phyloP scores from a whole-genome alignment of 2,113 vertebrate genomes.

The Verasper variegatus region DNA sequence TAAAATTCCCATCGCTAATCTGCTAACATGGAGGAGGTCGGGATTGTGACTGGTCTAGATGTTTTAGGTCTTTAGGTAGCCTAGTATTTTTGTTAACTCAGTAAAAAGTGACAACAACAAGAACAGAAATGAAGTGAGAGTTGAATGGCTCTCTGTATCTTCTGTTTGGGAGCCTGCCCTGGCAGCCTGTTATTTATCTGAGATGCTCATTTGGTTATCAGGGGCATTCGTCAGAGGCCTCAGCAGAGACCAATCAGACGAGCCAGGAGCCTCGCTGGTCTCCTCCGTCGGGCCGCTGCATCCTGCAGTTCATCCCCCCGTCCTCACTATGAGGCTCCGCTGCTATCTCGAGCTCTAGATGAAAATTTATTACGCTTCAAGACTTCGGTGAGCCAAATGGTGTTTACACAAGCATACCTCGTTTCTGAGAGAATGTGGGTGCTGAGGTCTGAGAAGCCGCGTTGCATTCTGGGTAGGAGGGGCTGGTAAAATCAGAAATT shows the following conservation, averaged over 20 bases:
- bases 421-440: conserved; percentile 46
- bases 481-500: conserved; percentile 78
- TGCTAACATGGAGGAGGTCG: too few relatives aligned
- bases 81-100: neutral
- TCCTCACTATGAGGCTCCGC: conserved; percentile 76
- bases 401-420: conserved; percentile 91
- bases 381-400: conserved; percentile 78
- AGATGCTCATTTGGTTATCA: conserved; percentile 70
- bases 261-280: conserved; percentile 30
- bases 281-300: conserved; percentile 40
- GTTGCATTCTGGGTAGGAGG: conserved; percentile 72
- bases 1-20: too few relatives aligned
- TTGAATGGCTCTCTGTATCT: neutral
- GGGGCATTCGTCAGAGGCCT: conserved; percentile 55
- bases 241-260: conserved; percentile 58
- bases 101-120: too few relatives aligned
- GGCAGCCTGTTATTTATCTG: conserved; percentile 66
- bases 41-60: too few relatives aligned
- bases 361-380: conserved; percentile 83
- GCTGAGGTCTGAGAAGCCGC: conserved; percentile 34
- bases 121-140: neutral
- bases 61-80: too few relatives aligned
- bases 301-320: conserved; percentile 76
- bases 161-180: conserved; percentile 50
- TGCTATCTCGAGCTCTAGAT: conserved; percentile 83